Evolutionary conservation across 2,888 invertebrate genomes (phyloP).

Genomic region (Nycteola revayana): DNA sequence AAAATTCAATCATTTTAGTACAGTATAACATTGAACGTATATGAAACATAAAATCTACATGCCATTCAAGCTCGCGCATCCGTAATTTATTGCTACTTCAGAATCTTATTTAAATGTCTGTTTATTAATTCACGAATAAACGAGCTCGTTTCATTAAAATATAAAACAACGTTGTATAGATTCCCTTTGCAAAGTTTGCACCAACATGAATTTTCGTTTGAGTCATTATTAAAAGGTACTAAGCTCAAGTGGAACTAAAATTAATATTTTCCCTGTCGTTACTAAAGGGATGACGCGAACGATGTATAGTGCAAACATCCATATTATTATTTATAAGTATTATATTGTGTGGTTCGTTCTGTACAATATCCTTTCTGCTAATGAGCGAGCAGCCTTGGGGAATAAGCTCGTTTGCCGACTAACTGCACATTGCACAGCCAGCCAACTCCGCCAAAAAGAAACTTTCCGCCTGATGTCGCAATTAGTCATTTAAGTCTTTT

Average conservation of each 20-base stretch:
- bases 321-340: conserved; percentile 14
- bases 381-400: conserved; percentile 63
- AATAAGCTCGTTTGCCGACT: conserved; percentile 66
- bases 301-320: conserved; percentile 35
- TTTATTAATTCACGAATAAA: no score
- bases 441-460: conserved; percentile 50
- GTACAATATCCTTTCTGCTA: conserved; percentile 51
- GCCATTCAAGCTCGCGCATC: no score
- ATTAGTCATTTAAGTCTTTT: conserved; percentile 59
- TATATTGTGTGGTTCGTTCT: conserved; percentile 37
- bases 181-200: conserved; percentile 14
- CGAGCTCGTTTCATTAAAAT: conserved; percentile 8
- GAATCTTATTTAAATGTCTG: no score
- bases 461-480: conserved; percentile 52
- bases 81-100: background rate
- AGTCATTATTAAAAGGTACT: conserved; percentile 15
- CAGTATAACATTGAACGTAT: no score
- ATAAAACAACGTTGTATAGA: conserved; percentile 14
- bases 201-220: conserved; percentile 14
- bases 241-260: conserved; percentile 19
- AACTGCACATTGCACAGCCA: conserved; percentile 55
- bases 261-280: conserved; percentile 26
- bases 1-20: no score
- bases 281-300: conserved; percentile 23
- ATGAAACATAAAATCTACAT: no score